phyloP scores from a whole-genome alignment of 2,888 invertebrate species.

The Aplocera efformata region DNA sequence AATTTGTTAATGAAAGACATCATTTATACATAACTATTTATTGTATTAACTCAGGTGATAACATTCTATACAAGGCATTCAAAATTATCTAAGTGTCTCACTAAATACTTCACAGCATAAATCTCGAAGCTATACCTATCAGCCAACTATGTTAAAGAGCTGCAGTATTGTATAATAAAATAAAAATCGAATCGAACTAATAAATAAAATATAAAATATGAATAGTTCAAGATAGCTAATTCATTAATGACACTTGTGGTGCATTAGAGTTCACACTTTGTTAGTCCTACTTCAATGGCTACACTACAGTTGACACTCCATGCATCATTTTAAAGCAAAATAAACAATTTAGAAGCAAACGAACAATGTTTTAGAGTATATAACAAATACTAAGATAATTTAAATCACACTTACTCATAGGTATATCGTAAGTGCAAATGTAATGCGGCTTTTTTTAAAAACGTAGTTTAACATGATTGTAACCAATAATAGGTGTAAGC shows the following conservation, averaged over 20 bases:
- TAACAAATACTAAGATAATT: no score
- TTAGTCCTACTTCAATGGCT: conserved; percentile 9
- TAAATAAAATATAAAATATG: conserved; percentile 27
- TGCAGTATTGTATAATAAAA: conserved; percentile 12
- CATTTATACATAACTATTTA: conserved; percentile 33
- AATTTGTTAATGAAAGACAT: conserved; percentile 5
- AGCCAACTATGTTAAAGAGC: conserved; percentile 13
- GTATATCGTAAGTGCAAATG: no score
- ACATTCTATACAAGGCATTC: conserved; percentile 51
- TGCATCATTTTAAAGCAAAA: neutral
- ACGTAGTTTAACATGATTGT: no score
- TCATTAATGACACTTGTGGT: conserved; percentile 13
- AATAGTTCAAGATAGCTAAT: conserved; percentile 9
- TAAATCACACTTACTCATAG: no score
- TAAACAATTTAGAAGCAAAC: no score
- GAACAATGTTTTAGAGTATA: no score
- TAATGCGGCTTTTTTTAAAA: no score
- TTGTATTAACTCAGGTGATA: conserved; percentile 50
- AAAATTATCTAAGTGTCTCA: conserved; percentile 48
- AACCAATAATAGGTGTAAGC: no score
- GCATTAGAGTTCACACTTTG: conserved; percentile 13
- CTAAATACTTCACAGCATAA: conserved; percentile 17
- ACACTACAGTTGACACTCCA: neutral
- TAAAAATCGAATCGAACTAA: conserved; percentile 19
- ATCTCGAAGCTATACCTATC: conserved; percentile 9